Base-by-base conservation (phyloP, 64 coral and sea anemone genomes). In the Montipora efflorescens region DNA sequence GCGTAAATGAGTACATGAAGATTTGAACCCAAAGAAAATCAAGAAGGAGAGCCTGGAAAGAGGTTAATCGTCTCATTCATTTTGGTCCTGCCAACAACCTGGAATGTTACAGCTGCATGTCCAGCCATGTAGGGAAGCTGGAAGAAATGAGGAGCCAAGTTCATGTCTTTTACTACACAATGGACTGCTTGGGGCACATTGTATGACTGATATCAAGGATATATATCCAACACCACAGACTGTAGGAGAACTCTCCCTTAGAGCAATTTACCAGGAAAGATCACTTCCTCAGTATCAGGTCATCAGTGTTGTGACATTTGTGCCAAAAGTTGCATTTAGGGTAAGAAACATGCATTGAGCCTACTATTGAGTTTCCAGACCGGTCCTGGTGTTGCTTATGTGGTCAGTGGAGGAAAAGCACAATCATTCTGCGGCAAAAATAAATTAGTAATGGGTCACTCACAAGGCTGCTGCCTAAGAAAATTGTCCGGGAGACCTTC, bases 91-190 rank as follows among this genome's bases (percentile, higher is more conserved):
- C 81, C 18, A 83, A 83, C 21, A 83, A 83, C 21, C 53, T 83
- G n/a, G 81, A 83, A 68, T 64, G 44, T 19, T 88, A 88, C 36
- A 36, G 36, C 36, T 36, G 36, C 36, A 36, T 75, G 85, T 75
- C 20, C 85, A 88, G 23, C 69, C 75, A 74, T 88, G 85, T 88
- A 69, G 70, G 3, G 25, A 48, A 51, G 87, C 87, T 75, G 87
- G 87, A 5, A 89, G 87, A 44, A 73, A 89, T 89, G 87, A 73
- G 8, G 20, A 89, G 87, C 71, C 87, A 52, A 89, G 87, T 89
- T 76, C 68, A 57, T 89, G 87, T 10, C 67, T 75, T 55, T 58
- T 89, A 28, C 87, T 89, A 49, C 75, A 61, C 71, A 77, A 89
- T 76, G 48, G 67, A 19, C 69, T 88, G 10, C 70, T 87, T 67